phyloP scores from a whole-genome alignment of 2,888 invertebrate genomes.

The Disparrhopalites patrizii region DNA sequence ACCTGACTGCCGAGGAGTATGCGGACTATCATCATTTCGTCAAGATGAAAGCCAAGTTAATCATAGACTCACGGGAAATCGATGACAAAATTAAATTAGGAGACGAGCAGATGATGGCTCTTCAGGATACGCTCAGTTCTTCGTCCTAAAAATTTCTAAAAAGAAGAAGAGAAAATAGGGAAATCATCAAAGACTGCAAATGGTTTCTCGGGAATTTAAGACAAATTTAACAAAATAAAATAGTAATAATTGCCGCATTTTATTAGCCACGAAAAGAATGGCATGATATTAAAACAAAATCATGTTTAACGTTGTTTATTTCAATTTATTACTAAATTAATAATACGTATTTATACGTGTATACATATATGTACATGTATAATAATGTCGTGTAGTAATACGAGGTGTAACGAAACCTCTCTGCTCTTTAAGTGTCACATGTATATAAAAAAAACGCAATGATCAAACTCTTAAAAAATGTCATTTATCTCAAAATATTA shows the following conservation, averaged over 20 bases:
- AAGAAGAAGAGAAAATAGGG: no score
- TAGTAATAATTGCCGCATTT: no score
- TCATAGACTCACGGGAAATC: conserved; percentile 75
- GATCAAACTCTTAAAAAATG: conserved; percentile 19
- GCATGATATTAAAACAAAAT: no score
- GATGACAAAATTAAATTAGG: conserved; percentile 77
- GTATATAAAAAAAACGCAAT: conserved; percentile 12
- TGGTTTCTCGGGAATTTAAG: no score
- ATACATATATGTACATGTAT: no score
- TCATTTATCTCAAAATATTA: conserved; percentile 17
- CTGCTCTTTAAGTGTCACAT: background rate
- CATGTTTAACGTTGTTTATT: conserved; percentile 1
- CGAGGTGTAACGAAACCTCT: background rate
- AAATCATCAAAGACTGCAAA: no score
- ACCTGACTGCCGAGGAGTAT: conserved; percentile 68
- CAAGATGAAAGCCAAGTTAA: conserved; percentile 79
- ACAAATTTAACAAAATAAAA: no score
- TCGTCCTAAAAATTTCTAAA: conserved; percentile 10
- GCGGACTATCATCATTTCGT: conserved; percentile 79
- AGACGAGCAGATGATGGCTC: conserved; percentile 71
- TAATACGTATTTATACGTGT: no score
- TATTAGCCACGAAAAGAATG: no score
- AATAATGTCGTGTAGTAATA: no score
- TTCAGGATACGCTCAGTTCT: conserved; percentile 59
- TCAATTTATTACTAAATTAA: no score